Conservation (phyloP, 2,888 invertebrate genomes). For the Girardia tigrina region DNA sequence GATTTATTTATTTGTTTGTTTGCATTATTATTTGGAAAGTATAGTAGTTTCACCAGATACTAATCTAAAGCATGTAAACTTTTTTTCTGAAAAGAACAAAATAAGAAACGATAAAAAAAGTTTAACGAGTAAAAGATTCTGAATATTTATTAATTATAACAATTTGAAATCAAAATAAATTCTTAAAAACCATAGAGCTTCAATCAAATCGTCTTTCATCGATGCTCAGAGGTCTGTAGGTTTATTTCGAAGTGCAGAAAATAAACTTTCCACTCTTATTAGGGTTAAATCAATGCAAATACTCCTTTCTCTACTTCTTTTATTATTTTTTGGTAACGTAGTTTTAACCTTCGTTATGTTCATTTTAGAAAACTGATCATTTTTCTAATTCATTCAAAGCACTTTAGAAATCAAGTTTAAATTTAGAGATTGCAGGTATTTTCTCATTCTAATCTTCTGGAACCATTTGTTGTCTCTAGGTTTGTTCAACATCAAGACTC, state of each 20-base stretch:
- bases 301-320: background rate
- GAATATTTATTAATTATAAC: too few relatives aligned
- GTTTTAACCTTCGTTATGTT: background rate
- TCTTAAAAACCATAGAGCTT: background rate
- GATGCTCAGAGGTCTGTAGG: background rate
- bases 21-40: too few relatives aligned
- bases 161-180: background rate
- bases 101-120: too few relatives aligned
- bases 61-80: too few relatives aligned
- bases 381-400: conserved; percentile 20
- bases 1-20: too few relatives aligned
- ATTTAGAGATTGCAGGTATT: conserved; percentile 12
- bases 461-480: background rate
- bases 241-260: conserved; percentile 14
- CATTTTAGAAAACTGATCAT: background rate
- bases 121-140: too few relatives aligned
- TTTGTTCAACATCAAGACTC: conserved; percentile 20
- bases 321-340: background rate
- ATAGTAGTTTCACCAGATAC: too few relatives aligned
- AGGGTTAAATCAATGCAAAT: background rate
- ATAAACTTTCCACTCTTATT: background rate
- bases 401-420: background rate
- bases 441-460: background rate
- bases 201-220: conserved; percentile 5
- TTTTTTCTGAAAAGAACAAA: too few relatives aligned